Base-by-base conservation (phyloP, 2,888 invertebrate species). In the Dasysyrphus albostriatus region DNA sequence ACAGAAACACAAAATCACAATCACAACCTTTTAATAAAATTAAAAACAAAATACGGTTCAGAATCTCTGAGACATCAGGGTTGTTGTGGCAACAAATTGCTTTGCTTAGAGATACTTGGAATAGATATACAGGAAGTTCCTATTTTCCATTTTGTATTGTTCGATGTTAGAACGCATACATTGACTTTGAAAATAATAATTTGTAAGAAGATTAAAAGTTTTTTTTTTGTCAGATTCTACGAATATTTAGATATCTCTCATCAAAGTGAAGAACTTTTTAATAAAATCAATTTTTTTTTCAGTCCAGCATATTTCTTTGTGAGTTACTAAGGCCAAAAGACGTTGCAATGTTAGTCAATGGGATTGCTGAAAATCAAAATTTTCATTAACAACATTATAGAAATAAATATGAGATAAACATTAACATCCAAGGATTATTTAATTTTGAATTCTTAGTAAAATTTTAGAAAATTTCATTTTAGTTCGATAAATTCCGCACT, bases 11-110 rank as follows among this genome's bases (percentile, higher is more conserved):
- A 59, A 59, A 39, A 59, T 59, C 34, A 76, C 34, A 76, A 76
- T 54, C 34, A 24, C 56, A 69, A 69, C 54, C 69, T 69, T 69
- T 69, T 69, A 39, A 69, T 69, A 69, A 69, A 69, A 69, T 69
- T 69, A 54, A 69, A 69, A 69, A 54, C 54, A 54, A 69, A 54
- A 69, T 24, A 69, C n/a, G 10, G 2, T 67, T 51, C 6, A n/a
- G 34, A 67, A 32, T 34, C n/a, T 34, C 9, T 49, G 34, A 39
- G 10, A 39, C 29, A 14, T 32, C 24, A 19, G 5, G 24, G 54
- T 47, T 39, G 24, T 29, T 54, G 34, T 67, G 12, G 49, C 32
- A 49, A 49, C 34, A 32, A 47, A 42, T 37, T 54, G 51, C 14
- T n/a, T 69, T 54, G n/a, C 24, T 24, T 29, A 39, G 3, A 49